Conservation (phyloP, 1,140 invertebrate species). For the Lanistes nyassanus region DNA sequence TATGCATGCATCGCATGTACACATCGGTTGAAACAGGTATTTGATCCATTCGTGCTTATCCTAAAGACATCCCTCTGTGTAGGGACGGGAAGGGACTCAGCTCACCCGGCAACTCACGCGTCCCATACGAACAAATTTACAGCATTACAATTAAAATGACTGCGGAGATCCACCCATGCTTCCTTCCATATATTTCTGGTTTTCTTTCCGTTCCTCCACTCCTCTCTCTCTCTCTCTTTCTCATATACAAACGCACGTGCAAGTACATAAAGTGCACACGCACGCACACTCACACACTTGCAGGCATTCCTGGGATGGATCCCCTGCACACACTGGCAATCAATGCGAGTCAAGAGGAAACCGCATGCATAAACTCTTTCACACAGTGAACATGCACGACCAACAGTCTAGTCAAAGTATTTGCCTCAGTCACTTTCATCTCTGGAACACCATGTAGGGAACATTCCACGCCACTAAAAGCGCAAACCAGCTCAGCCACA, state of each 20-base stretch:
- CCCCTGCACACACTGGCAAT: too few relatives aligned
- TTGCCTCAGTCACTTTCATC: too few relatives aligned
- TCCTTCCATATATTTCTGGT: not conserved
- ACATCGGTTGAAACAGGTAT: too few relatives aligned
- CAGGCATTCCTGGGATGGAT: not conserved
- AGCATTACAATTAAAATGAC: too few relatives aligned
- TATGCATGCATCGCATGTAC: not conserved
- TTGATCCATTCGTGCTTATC: too few relatives aligned
- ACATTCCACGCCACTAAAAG: not conserved
- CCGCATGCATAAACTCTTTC: not conserved
- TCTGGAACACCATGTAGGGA: not conserved
- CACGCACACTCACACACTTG: not conserved
- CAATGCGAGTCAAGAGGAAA: too few relatives aligned
- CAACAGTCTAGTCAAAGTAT: too few relatives aligned
- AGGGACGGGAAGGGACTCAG: too few relatives aligned
- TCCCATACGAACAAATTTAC: too few relatives aligned
- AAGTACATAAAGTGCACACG: not conserved
- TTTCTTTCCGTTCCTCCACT: not conserved
- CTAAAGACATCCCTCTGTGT: too few relatives aligned
- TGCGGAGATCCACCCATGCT: not conserved
- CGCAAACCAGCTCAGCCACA: not conserved
- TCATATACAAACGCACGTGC: not conserved
- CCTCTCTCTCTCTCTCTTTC: conserved; percentile 4
- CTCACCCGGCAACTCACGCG: too few relatives aligned
- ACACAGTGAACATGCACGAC: too few relatives aligned